A percentile compares a stretch with the other conserved stretches of the same genome.
phyloP scores from a whole-genome alignment of 2,888 invertebrate species.

The Papilio protenor region DNA sequence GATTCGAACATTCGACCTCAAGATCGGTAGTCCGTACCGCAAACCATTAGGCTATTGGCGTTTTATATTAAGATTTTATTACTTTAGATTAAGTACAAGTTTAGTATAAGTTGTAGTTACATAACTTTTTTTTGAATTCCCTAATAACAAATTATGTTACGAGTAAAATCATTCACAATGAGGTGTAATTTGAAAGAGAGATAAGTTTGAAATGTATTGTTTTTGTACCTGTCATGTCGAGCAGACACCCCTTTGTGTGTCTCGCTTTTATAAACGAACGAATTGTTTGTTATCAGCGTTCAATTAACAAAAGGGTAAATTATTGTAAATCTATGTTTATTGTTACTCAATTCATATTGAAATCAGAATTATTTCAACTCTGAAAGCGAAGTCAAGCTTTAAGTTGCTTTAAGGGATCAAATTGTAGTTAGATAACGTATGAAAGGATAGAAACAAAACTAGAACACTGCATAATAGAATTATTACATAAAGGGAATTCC shows the following conservation, averaged over 20 bases:
- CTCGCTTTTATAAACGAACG: not conserved
- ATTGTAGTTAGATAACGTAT: not conserved
- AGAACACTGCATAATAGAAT: slow-evolving; percentile 17
- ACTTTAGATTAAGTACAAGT: not conserved
- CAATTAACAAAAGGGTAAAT: slow-evolving; percentile 1
- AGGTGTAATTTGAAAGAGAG: not conserved
- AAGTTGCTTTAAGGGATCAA: not conserved
- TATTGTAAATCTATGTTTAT: not conserved
- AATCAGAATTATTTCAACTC: not conserved
- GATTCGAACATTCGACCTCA: too few relatives aligned
- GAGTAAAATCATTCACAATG: not conserved
- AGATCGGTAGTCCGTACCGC: too few relatives aligned
- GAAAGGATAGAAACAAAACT: slow-evolving; percentile 12
- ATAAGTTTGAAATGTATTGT: not conserved
- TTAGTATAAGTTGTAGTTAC: not conserved
- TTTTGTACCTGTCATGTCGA: slow-evolving; percentile 2
- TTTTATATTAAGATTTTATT: too few relatives aligned
- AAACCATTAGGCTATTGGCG: too few relatives aligned
- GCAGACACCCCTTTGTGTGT: slow-evolving; percentile 3
- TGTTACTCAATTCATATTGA: not conserved
- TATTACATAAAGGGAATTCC: slow-evolving; percentile 23
- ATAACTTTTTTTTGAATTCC: not conserved
- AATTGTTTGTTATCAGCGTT: slow-evolving; percentile 3
- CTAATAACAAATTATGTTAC: not conserved
- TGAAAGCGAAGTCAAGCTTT: not conserved